A percentile compares a stretch with the other conserved stretches of the same genome.
Evolutionary conservation across 2,797 vertebrate genomes (phyloP).

Genomic region (Pristis pectinata): DNA sequence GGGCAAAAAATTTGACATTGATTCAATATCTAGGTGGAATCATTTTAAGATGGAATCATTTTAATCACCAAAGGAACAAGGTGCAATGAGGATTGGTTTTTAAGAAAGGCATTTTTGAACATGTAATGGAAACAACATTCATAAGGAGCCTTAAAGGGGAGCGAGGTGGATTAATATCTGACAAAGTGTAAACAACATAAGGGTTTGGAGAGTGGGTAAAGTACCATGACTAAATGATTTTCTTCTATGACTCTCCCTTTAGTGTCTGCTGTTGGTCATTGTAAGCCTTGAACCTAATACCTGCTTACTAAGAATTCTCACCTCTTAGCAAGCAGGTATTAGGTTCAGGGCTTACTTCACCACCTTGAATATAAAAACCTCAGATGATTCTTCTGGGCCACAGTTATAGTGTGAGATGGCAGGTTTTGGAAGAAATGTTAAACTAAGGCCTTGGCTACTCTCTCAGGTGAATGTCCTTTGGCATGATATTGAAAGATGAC

Average conservation of each 20-base stretch:
- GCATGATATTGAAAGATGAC: too few species aligned
- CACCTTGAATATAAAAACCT: too few species aligned
- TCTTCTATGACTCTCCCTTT: neutral
- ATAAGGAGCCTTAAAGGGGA: neutral
- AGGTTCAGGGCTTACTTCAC: too few species aligned
- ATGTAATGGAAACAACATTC: neutral
- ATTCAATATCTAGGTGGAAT: neutral
- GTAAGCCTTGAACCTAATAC: too few species aligned
- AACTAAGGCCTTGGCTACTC: too few species aligned
- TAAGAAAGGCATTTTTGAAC: neutral
- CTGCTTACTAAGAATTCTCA: too few species aligned
- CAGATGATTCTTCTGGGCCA: too few species aligned
- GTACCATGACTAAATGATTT: neutral
- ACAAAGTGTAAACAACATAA: neutral
- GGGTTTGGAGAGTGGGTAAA: neutral
- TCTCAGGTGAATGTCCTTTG: too few species aligned
- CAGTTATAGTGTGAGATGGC: too few species aligned
- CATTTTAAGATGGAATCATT: neutral
- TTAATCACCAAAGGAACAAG: neutral
- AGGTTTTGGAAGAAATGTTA: too few species aligned
- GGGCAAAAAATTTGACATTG: neutral
- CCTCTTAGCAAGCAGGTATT: too few species aligned
- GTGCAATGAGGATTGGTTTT: neutral
- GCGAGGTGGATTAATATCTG: neutral
- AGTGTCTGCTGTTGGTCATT: too few species aligned